Evolutionary conservation across 2,113 vertebrate species (phyloP), one percentile per base, ranked within the genome.

Genomic region (Ibidorhyncha struthersii): DNA sequence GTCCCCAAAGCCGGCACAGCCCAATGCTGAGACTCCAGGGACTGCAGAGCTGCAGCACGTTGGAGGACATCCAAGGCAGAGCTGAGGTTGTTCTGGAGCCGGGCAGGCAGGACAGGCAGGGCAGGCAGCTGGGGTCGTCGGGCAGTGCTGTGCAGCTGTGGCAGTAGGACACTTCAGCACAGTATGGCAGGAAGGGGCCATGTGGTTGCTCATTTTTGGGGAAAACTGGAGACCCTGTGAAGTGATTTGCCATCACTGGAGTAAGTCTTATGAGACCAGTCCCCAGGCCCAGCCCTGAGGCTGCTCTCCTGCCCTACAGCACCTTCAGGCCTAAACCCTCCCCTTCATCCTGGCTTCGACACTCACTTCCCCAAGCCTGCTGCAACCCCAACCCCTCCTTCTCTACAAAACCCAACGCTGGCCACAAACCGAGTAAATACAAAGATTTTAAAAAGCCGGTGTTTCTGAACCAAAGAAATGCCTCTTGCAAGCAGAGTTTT

Each of bases 241-340:
- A 25, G 20, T 66, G 66, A 4, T 79, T 82, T 30, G 67, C n/a
- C 21, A 26, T 8, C 8, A 7, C 13, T 67, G 52, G 22, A 56
- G 29, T 17, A 34, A 41, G 1, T 15, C 17, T 14, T 43, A 23
- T 2, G 1, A 47, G 17, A 22, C 2, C 22, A 3, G 3, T 18
- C 16, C 36, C 29, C 65, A 73, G 30, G 38, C 22, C 36, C 34
- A 40, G 14, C 18, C 16, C 34, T 43, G 56, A 40, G 32, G 29
- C 41, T 52, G 12, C 43, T 82, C 5, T 38, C 67, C 45, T 86
- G 61, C 25, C 59, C 29, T n/a, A 2, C 38, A 72, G 10, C 32
- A 45, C 43, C 41, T 30, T 56, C 21, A 32, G 36, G 18, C 61
- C 43, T 14, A 9, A 40, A 25, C n/a, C 10, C 36, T 38, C 16